Evolutionary conservation across 2,888 invertebrate species (phyloP), one percentile per base, ranked within the genome.

Genomic region (Formica aserva): DNA sequence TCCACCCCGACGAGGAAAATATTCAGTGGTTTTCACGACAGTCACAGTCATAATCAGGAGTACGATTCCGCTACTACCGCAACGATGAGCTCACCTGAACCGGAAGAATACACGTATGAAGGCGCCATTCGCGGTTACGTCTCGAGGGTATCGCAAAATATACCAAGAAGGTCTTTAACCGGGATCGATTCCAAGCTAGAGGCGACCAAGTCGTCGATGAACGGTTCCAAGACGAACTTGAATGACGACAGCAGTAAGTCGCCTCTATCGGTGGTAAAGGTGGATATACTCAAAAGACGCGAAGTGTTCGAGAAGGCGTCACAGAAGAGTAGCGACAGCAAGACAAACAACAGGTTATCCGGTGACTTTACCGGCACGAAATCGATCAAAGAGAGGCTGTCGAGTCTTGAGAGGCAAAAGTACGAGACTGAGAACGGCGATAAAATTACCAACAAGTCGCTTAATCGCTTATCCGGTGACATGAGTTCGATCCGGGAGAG

Each of bases 71-170:
- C 96, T 89, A 97, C 96, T 91, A 97, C 96, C 80, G 96, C 96
- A 89, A 96, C 96, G 63, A 96, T 96, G 89, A 97, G 96, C 93
- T 96, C 97, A 65, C 96, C 97, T 1, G 97, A 97, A 94, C 96
- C 96, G 48, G 96, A 97, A 92, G 98, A 98, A 94, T 98, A 98
- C 94, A 98, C 98, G 0, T 98, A 98, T 94, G 98, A 98, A 95
- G 97, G 97, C 91, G 98, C 98, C 91, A 98, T 98, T 91, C 97
- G 98, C 93, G 97, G 97, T 90, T 98, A 98, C 95, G 97, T 98
- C 91, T 97, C 97, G 75, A 96, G 97, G 89, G 97, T 97, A 67
- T 86, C 94, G 22, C 94, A 94, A 69, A 94, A 93, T 63, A 92
- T 94, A 72, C 94, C 94, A 0, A 94, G 95, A 91, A 93, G 95